Conservation (phyloP, 92 coral and sea anemone species). For the Umimayanthus kanabou region DNA sequence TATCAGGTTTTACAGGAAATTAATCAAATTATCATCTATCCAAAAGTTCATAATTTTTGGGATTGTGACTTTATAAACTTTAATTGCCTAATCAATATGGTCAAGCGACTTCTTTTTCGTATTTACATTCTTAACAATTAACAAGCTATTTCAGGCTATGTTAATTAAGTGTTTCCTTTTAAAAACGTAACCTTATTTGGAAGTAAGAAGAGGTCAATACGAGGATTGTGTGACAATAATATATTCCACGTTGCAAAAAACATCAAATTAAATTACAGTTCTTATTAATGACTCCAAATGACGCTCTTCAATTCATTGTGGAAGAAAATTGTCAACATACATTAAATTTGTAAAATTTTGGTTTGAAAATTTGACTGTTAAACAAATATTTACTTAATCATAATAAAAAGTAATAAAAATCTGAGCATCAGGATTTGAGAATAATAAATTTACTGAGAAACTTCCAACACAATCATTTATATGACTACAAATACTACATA, state of each 20-base stretch:
- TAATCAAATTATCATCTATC: not conserved
- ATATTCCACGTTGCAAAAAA: not conserved
- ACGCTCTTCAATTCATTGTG: no score
- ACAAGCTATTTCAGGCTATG: not conserved
- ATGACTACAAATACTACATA: not conserved
- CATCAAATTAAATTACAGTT: no score
- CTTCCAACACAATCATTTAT: not conserved
- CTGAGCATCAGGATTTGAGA: no score
- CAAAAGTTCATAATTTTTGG: not conserved
- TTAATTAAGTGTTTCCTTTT: not conserved
- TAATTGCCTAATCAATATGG: not conserved
- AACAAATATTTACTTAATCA: not conserved
- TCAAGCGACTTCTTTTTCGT: not conserved
- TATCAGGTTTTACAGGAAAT: not conserved
- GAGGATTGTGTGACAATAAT: not conserved
- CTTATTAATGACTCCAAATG: not conserved
- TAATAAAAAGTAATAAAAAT: not conserved
- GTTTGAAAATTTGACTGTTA: not conserved
- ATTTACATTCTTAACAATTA: not conserved
- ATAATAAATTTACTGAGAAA: not conserved
- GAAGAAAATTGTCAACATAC: no score
- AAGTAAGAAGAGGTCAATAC: slow-evolving; percentile 5
- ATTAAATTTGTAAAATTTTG: no score
- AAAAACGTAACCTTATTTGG: slow-evolving; percentile 28
- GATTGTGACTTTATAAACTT: not conserved